Conservation (phyloP, 1,140 invertebrate species). For the Probaryconus sp. region DNA sequence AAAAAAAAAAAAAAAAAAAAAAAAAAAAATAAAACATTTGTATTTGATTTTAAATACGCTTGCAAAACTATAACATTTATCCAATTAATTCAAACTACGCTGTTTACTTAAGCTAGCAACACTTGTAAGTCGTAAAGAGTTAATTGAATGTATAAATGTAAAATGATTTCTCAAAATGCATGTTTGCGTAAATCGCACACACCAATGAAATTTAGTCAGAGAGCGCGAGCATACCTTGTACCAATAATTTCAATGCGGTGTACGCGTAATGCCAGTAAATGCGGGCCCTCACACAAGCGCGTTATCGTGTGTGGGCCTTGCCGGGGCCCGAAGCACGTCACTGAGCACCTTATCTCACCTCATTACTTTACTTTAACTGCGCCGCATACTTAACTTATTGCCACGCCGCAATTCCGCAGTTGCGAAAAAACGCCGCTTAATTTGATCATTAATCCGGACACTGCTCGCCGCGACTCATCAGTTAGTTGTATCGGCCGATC, state of each 20-base stretch:
- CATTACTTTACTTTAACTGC: constrained; percentile 70
- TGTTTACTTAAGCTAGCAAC: constrained; percentile 28
- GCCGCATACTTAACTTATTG: constrained; percentile 74
- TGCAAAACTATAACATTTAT: too few species aligned
- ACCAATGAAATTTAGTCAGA: constrained; percentile 25
- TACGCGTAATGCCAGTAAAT: constrained; percentile 54
- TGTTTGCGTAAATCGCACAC: constrained; percentile 39
- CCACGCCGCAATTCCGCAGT: constrained; percentile 71
- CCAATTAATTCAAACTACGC: constrained; percentile 19
- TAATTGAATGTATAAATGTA: constrained; percentile 55
- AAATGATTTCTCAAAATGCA: constrained; percentile 45
- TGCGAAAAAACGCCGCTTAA: constrained; percentile 67
- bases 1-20: too few species aligned
- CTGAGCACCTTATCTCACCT: constrained; percentile 60
- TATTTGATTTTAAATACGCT: too few species aligned
- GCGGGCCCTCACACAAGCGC: constrained; percentile 54
- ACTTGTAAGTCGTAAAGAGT: constrained; percentile 48
- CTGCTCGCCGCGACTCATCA: constrained; percentile 2
- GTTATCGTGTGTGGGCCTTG: constrained; percentile 62
- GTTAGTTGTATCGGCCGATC: too few species aligned
- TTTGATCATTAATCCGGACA: constrained; percentile 67
- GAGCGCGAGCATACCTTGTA: constrained; percentile 53
- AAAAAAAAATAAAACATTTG: too few species aligned
- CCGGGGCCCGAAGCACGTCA: constrained; percentile 43
- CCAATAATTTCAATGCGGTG: constrained; percentile 51